Evolutionary conservation across 2,797 vertebrate species (phyloP).

Genomic region (Molossus alvarezi): DNA sequence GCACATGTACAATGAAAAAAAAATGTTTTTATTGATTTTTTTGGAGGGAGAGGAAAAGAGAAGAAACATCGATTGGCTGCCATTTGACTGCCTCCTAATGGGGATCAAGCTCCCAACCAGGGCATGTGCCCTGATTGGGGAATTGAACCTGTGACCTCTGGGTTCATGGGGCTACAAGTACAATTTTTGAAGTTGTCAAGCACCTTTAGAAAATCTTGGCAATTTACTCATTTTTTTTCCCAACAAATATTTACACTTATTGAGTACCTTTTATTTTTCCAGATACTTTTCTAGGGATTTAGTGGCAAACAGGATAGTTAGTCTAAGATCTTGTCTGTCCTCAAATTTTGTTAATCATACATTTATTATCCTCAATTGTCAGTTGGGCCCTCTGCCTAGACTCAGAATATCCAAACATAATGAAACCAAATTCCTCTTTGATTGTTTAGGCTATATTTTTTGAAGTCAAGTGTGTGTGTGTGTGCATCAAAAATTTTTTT

Average conservation of each 20-base stretch:
- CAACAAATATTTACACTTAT: neutral
- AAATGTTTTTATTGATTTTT: too few relatives aligned
- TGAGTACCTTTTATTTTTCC: constrained; percentile 37
- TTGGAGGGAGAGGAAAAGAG: too few relatives aligned
- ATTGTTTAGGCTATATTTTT: neutral
- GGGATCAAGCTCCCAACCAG: neutral
- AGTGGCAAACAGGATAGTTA: neutral
- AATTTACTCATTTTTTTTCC: neutral
- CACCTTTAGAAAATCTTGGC: constrained; percentile 7
- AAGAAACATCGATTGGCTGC: too few relatives aligned
- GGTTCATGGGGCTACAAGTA: neutral
- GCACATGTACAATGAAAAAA: too few relatives aligned
- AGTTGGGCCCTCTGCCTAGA: neutral
- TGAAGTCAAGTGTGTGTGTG: neutral
- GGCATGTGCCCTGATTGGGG: neutral
- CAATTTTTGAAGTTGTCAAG: constrained; percentile 16
- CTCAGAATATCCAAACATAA: neutral
- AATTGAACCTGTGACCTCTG: neutral
- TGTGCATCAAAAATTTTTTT: neutral
- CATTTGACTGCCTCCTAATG: too few relatives aligned
- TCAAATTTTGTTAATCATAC: constrained; percentile 31
- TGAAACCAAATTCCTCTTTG: neutral
- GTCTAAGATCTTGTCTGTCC: neutral
- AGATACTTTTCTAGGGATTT: neutral
- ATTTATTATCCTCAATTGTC: neutral